A percentile compares a stretch with the other conserved stretches of the same genome.
Evolutionary conservation across 1,140 invertebrate genomes (phyloP).

Genomic region (Apis mellifera): DNA sequence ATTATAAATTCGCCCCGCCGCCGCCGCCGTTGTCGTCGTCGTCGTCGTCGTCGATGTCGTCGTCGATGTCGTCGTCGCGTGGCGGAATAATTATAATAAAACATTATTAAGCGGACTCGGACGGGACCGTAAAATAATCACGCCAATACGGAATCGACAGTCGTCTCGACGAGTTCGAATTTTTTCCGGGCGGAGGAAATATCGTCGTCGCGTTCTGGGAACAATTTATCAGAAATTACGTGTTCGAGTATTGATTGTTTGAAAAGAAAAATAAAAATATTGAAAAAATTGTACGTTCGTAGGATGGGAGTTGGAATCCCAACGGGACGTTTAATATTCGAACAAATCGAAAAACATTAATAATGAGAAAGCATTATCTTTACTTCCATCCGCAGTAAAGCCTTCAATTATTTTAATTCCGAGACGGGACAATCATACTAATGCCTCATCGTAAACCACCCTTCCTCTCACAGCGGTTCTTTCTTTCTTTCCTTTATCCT

Average conservation of each 20-base stretch:
- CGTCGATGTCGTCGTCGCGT: background rate
- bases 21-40: background rate
- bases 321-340: no score
- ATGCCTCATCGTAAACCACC: slow-evolving; percentile 6
- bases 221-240: background rate
- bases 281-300: no score
- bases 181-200: background rate
- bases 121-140: slow-evolving; percentile 33
- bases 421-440: slow-evolving; percentile 4
- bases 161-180: background rate
- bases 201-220: background rate
- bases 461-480: slow-evolving; percentile 1
- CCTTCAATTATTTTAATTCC: slow-evolving; percentile 30
- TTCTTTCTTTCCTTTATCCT: background rate
- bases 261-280: no score
- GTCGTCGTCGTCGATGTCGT: background rate
- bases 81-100: slow-evolving; percentile 43
- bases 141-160: slow-evolving; percentile 3
- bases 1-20: slow-evolving; percentile 41
- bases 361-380: background rate
- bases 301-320: background rate
- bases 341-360: background rate
- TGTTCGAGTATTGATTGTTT: background rate
- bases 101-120: slow-evolving; percentile 18
- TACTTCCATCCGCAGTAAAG: no score